Conservation (phyloP, 2,888 invertebrate genomes). For the Orthosia incerta region DNA sequence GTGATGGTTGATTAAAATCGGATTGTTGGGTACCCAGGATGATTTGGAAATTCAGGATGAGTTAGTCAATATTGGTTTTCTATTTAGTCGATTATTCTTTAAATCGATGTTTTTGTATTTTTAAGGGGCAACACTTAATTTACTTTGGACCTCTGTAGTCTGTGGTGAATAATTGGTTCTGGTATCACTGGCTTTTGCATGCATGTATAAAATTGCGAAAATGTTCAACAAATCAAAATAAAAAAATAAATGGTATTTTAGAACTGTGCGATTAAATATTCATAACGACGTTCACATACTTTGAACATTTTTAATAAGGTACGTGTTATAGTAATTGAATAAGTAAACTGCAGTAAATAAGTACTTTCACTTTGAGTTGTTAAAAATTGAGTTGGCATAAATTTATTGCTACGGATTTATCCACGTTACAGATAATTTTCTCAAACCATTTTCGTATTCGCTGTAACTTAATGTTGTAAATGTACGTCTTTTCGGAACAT, state of each 20-base stretch:
- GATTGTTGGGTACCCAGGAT: not conserved
- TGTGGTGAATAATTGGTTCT: not conserved
- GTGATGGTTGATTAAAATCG: too few species aligned
- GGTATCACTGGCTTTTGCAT: constrained; percentile 25
- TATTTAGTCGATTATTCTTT: constrained; percentile 19
- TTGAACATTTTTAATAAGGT: constrained; percentile 28
- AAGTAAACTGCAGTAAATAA: constrained; percentile 7
- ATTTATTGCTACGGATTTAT: constrained; percentile 12
- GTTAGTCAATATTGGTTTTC: not conserved
- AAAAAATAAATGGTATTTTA: constrained; percentile 3
- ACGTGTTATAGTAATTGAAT: constrained; percentile 7
- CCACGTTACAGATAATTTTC: constrained; percentile 41
- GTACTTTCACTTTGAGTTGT: constrained; percentile 55
- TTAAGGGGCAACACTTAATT: not conserved
- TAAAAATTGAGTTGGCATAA: constrained; percentile 65
- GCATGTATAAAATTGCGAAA: constrained; percentile 34
- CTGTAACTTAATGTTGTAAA: not conserved
- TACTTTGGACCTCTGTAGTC: not conserved
- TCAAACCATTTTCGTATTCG: not conserved
- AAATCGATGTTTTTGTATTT: not conserved
- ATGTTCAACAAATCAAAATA: constrained; percentile 48
- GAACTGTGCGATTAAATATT: constrained; percentile 16
- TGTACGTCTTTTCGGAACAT: not conserved
- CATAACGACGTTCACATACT: constrained; percentile 1
- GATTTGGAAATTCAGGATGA: not conserved